These are phyloP conservation scores for Elegia similella DNA, from an alignment of 2,888 invertebrate genomes.

Conservation along the genomic window DNA sequence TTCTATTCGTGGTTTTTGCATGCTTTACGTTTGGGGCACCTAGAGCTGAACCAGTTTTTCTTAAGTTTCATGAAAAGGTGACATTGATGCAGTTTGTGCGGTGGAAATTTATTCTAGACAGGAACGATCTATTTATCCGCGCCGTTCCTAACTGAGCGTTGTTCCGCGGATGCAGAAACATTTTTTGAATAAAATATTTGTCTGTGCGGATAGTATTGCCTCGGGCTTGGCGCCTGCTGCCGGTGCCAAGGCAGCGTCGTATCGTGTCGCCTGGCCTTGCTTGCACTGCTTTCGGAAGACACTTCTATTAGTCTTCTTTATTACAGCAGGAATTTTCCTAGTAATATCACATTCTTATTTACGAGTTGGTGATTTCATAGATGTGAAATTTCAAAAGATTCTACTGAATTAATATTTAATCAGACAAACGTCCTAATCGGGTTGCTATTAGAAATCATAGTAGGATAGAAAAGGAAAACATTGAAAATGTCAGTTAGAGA, in stretches of 20 bases:
- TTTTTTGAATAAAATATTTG: neutral
- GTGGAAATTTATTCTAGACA: neutral
- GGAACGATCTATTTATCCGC: neutral
- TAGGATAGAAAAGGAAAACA: no score
- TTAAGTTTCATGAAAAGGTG: neutral
- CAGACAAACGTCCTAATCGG: no score
- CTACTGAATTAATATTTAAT: no score
- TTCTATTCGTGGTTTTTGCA: neutral
- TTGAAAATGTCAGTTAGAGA: no score
- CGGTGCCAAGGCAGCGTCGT: constrained; percentile 13
- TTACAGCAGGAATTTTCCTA: neutral
- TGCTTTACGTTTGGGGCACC: neutral
- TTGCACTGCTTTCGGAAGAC: neutral
- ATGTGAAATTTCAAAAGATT: no score
- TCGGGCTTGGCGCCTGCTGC: neutral
- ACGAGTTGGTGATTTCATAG: no score
- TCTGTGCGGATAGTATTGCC: neutral
- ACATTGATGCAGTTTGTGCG: neutral
- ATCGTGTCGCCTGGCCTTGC: constrained; percentile 11
- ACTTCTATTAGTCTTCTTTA: neutral
- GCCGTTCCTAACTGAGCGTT: neutral
- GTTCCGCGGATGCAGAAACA: neutral
- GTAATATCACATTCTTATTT: no score
- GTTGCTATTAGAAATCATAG: no score
- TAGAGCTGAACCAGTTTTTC: no score